Percentiles rank a stretch among this genome's conserved stretches.
Evolutionary conservation across 2,797 vertebrate species (phyloP).

Genomic region (Argyrosomus regius): DNA sequence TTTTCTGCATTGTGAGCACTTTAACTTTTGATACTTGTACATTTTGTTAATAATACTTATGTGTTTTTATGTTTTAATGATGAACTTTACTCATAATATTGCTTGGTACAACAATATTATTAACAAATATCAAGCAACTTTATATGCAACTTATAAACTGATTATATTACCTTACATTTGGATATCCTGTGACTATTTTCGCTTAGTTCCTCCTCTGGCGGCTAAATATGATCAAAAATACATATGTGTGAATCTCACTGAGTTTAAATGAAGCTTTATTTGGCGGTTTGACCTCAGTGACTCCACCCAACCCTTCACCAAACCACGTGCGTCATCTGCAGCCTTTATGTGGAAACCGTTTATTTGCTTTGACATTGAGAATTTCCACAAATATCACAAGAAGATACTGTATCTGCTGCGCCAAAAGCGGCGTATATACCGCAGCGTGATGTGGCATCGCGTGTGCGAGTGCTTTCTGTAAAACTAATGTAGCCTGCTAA

Average conservation of each 20-base stretch:
- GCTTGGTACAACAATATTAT: not conserved
- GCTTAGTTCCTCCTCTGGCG: not conserved
- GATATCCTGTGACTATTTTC: not conserved
- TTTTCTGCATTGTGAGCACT: not conserved
- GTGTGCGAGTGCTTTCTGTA: conserved; percentile 30
- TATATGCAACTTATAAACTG: not conserved
- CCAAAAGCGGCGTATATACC: not conserved
- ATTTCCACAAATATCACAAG: conserved; percentile 62
- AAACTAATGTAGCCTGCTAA: conserved; percentile 48
- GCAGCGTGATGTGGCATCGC: conserved; percentile 22
- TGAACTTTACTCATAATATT: not conserved
- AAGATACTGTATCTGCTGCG: conserved; percentile 32
- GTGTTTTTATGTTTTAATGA: not conserved
- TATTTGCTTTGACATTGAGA: conserved; percentile 35
- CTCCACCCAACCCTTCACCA: conserved; percentile 19
- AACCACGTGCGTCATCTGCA: not conserved
- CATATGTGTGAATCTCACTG: not conserved
- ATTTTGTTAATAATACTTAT: not conserved
- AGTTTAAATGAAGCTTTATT: conserved; percentile 40
- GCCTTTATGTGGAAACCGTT: conserved; percentile 34
- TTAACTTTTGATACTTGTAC: too few species aligned
- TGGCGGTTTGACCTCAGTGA: conserved; percentile 19
- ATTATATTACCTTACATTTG: not conserved
- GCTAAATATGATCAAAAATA: conserved; percentile 11
- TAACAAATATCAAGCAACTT: not conserved